Evolutionary conservation across 1,140 invertebrate species (phyloP), one percentile per base, ranked within the genome.

Genomic region (Conus betulinus): DNA sequence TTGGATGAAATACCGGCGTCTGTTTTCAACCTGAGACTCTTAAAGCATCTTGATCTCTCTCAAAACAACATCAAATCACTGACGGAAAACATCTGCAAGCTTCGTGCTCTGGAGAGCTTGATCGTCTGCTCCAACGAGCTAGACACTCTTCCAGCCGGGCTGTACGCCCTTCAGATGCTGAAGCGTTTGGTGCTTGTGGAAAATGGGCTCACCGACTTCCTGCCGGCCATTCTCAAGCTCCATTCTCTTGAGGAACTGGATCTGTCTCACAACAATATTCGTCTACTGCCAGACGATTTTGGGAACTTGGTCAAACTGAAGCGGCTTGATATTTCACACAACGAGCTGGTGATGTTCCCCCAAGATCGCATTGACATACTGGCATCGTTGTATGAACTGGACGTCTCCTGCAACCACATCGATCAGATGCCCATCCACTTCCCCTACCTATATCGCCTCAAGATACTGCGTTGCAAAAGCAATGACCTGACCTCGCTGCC

Each of bases 371-470:
- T 95, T 25, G 94, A 95, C 87, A 89, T 94, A 15, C 87, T 95
- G 60, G 94, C 94, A 0, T 94, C 94, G 5, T 88, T 95, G 20
- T 52, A 92, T 17, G 89, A 89, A 51, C 88, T 95, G 53, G 91
- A 94, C 84, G 88, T 95, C 1, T 93, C 93, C 52, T 88, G 93
- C 67, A 95, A 95, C 88, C 92, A 93, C 78, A 95, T 95, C 52
- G 92, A 94, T 85, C 81, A 87, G 13, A 93, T 95, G 90, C 93
- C 94, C 17, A 93, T 91, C n/a, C 93, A 93, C 67, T 93, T 95
- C 82, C 93, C 94, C 3, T 94, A 94, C 85, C 91, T 95, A 13
- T 95, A 95, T 90, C 89, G 93, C 55, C 89, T 94, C 5, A 89
- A 91, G 67, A 79, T 79, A 4, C 90, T 94, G 5, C 87, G 88